Percentiles rank a stretch among this genome's conserved stretches.
phyloP scores from a whole-genome alignment of 1,140 invertebrate genomes.

The Conus betulinus region DNA sequence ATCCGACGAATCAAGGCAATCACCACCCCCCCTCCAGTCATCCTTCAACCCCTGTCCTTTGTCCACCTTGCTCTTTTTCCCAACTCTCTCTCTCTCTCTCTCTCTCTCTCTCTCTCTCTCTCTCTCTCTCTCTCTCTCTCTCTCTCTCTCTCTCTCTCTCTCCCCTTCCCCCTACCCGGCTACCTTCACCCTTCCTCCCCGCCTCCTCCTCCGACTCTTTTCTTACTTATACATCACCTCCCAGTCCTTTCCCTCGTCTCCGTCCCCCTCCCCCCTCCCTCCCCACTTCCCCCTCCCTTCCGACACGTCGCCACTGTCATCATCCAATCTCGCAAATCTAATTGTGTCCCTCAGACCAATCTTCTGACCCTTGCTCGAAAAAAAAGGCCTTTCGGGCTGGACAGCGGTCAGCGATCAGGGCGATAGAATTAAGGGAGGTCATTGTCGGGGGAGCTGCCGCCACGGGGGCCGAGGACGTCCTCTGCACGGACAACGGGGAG shows the following conservation, averaged over 20 bases:
- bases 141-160: neutral
- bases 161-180: neutral
- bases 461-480: too few relatives aligned
- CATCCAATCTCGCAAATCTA: too few relatives aligned
- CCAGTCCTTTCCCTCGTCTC: neutral
- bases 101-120: neutral
- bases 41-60: too few relatives aligned
- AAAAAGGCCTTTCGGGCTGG: too few relatives aligned
- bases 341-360: too few relatives aligned
- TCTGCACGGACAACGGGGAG: too few relatives aligned
- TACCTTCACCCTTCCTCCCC: neutral
- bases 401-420: too few relatives aligned
- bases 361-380: too few relatives aligned
- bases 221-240: neutral
- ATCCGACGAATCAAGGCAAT: neutral
- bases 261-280: neutral
- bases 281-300: neutral
- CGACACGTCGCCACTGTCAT: too few relatives aligned
- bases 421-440: too few relatives aligned
- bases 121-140: neutral
- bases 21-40: too few relatives aligned
- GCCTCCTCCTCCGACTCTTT: neutral
- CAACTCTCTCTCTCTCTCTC: neutral
- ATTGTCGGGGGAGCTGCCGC: too few relatives aligned
- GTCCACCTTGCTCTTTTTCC: neutral